These are phyloP conservation scores for Phymanthus crucifer DNA, from an alignment of 92 coral and sea anemone genomes.

Conservation along the genomic window DNA sequence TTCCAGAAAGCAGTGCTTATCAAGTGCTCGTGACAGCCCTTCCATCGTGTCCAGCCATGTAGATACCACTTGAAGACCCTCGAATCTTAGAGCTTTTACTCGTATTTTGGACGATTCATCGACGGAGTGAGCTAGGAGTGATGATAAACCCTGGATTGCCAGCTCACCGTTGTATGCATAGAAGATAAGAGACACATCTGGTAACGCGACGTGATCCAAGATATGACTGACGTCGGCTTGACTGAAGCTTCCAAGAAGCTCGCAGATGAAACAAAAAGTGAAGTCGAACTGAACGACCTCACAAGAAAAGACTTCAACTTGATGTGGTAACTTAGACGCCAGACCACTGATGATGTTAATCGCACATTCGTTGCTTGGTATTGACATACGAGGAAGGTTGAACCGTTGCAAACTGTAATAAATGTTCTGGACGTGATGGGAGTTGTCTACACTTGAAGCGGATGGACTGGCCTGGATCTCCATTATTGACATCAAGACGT, in stretches of 20 bases:
- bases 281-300: not conserved
- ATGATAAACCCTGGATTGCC: constrained; percentile 3
- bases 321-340: not conserved
- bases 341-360: not conserved
- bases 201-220: not conserved
- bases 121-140: not conserved
- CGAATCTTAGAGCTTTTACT: not conserved
- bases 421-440: not conserved
- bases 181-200: not conserved
- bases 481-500: not conserved
- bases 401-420: not conserved
- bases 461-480: not conserved
- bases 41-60: constrained; percentile 4
- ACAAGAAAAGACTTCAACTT: not conserved
- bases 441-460: not conserved
- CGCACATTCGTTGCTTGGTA: not conserved
- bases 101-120: not conserved
- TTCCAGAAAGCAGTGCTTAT: not conserved
- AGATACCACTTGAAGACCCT: constrained; percentile 1
- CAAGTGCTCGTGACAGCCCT: constrained; percentile 4
- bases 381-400: not conserved
- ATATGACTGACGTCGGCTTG: not conserved
- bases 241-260: not conserved
- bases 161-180: not conserved
- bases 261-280: not conserved